These are phyloP conservation scores for Datnioides undecimradiatus DNA, from an alignment of 2,113 vertebrate genomes.

Conservation along the genomic window DNA sequence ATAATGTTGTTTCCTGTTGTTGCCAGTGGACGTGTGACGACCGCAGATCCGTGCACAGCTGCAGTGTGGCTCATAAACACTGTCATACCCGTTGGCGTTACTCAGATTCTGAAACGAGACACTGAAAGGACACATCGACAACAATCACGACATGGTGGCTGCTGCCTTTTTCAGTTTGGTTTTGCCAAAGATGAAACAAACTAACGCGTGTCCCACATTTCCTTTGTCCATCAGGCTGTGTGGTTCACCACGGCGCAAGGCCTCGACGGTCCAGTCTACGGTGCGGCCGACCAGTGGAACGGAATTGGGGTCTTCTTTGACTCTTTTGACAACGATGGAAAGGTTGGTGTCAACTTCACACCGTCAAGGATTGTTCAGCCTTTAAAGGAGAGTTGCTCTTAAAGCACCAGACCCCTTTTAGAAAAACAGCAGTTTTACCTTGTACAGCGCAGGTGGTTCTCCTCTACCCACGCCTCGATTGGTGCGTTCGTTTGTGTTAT, in stretches of 20 bases:
- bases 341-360: conserved; percentile 85
- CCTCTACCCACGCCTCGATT: too few species aligned
- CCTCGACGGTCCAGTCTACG: conserved; percentile 94
- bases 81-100: too few species aligned
- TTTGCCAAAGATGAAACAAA: neutral
- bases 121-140: neutral
- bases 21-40: neutral
- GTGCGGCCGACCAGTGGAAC: conserved; percentile 93
- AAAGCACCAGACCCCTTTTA: too few species aligned
- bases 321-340: conserved; percentile 98
- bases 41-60: neutral
- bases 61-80: neutral
- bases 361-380: neutral
- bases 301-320: conserved; percentile 97
- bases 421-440: too few species aligned
- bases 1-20: neutral
- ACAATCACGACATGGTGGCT: neutral
- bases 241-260: conserved; percentile 94
- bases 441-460: too few species aligned
- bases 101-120: too few species aligned
- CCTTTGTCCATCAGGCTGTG: conserved; percentile 85
- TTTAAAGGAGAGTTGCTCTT: too few species aligned
- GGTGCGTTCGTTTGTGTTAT: too few species aligned
- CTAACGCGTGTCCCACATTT: neutral
- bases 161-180: neutral